Conservation (phyloP, 2,113 vertebrate species). For the Upupa epops region DNA sequence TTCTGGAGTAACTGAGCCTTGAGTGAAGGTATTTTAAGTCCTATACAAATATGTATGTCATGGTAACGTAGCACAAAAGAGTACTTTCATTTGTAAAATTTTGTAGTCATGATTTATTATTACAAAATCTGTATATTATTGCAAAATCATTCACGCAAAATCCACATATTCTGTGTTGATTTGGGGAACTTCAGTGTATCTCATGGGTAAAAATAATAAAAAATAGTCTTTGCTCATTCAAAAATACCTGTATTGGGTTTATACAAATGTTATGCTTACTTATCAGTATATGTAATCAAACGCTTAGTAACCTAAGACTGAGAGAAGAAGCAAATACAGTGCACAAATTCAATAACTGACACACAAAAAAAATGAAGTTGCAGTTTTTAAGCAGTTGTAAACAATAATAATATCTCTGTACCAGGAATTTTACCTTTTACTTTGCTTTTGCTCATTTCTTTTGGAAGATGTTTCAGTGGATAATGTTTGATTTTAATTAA, state of each 20-base stretch:
- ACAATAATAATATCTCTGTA: background rate
- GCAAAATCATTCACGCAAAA: background rate
- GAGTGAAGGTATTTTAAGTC: background rate
- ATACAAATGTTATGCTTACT: background rate
- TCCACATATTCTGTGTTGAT: background rate
- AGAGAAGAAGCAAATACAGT: background rate
- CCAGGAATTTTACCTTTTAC: background rate
- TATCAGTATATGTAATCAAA: background rate
- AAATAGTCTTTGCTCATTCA: background rate
- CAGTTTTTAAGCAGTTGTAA: background rate
- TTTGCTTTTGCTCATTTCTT: background rate
- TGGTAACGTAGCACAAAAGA: background rate
- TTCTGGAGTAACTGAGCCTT: background rate
- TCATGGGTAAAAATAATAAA: background rate
- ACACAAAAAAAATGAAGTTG: background rate
- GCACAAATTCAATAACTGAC: background rate
- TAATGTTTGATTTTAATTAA: conserved; percentile 16
- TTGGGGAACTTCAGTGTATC: background rate
- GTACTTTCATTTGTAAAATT: background rate
- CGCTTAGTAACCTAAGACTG: background rate
- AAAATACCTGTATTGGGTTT: background rate
- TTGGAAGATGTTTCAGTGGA: background rate
- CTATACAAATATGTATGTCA: too few relatives aligned
- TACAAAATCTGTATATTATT: background rate
- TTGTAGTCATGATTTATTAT: background rate